These are phyloP conservation scores for Austrolebias charrua DNA, from an alignment of 2,797 vertebrate genomes.

Conservation along the genomic window DNA sequence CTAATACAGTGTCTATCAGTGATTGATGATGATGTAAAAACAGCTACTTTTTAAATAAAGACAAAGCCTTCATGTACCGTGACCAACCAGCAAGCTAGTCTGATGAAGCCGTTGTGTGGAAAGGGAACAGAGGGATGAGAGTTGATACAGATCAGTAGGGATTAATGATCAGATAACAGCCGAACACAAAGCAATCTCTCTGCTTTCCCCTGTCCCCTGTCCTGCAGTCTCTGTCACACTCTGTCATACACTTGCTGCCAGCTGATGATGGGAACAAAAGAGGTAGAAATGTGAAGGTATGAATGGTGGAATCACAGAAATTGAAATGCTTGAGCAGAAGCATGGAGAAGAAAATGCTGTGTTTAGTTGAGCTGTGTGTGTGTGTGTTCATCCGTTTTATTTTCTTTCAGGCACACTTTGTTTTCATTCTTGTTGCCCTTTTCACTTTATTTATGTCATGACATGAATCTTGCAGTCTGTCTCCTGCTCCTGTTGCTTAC, in stretches of 20 bases:
- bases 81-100: constrained; percentile 57
- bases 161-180: constrained; percentile 74
- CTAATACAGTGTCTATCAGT: constrained; percentile 35
- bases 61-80: constrained; percentile 61
- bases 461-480: not conserved
- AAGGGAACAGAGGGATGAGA: constrained; percentile 49
- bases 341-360: not conserved
- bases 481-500: constrained; percentile 5
- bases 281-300: constrained; percentile 10
- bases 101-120: constrained; percentile 56
- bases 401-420: not conserved
- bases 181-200: constrained; percentile 63
- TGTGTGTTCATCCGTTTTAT: not conserved
- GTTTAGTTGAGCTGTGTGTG: not conserved
- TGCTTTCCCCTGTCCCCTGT: constrained; percentile 38
- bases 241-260: constrained; percentile 33
- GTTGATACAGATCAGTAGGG: constrained; percentile 70
- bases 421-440: constrained; percentile 1
- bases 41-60: constrained; percentile 57
- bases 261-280: constrained; percentile 25
- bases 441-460: not conserved
- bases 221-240: constrained; percentile 34
- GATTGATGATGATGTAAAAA: constrained; percentile 57
- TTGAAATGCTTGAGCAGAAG: constrained; percentile 1
- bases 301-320: constrained; percentile 15